These are phyloP conservation scores for Cyprinodon brontotheroides DNA, from an alignment of 2,113 vertebrate species.

Conservation along the genomic window DNA sequence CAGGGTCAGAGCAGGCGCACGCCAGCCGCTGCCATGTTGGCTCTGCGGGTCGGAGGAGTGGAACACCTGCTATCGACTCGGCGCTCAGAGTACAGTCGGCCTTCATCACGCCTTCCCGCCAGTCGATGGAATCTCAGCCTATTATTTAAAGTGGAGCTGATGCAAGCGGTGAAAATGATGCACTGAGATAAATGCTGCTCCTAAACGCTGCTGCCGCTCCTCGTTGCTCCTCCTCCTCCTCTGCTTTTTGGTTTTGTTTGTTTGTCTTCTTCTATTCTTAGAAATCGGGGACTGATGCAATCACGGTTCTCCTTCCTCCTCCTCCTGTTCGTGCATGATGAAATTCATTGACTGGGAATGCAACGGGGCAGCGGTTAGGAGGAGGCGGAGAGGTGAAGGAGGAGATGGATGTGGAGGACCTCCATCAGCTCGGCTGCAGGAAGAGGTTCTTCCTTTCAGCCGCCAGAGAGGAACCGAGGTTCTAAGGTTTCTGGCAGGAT, in stretches of 20 bases:
- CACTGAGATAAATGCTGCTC: background rate
- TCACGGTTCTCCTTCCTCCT: conserved; percentile 4
- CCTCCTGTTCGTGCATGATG: conserved; percentile 45
- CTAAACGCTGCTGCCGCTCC: background rate
- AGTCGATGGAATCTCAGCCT: background rate
- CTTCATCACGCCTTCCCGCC: background rate
- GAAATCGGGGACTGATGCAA: conserved; percentile 50
- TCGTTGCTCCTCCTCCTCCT: background rate
- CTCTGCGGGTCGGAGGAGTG: background rate
- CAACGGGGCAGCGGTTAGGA: conserved; percentile 33
- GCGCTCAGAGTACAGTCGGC: no score
- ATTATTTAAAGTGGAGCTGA: background rate
- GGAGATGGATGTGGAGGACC: no score
- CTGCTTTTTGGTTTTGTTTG: conserved; percentile 15
- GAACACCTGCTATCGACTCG: no score
- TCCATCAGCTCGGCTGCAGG: no score
- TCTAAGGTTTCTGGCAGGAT: no score
- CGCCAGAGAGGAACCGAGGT: no score
- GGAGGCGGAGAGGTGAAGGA: background rate
- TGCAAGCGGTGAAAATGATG: background rate
- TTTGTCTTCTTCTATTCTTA: conserved; percentile 44
- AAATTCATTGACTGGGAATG: conserved; percentile 61
- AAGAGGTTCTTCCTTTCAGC: no score
- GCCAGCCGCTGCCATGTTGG: background rate
- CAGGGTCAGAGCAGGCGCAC: background rate